A percentile compares a stretch with the other conserved stretches of the same genome.
Evolutionary conservation across 2,113 vertebrate genomes (phyloP).

Genomic region (Dipodomys spectabilis): DNA sequence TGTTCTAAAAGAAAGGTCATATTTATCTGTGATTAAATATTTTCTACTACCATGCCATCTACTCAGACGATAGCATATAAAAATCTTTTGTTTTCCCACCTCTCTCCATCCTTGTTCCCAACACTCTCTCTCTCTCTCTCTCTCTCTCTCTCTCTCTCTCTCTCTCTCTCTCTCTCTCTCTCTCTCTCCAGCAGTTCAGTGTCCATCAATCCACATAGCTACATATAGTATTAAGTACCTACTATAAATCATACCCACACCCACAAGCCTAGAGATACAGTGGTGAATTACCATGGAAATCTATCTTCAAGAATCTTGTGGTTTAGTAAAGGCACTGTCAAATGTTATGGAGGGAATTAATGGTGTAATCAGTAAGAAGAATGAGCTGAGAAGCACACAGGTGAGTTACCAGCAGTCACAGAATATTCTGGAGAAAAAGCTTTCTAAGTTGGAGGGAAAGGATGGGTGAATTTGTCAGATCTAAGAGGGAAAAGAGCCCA

Average conservation of each 20-base stretch:
- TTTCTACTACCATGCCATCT: not conserved
- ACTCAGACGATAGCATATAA: not conserved
- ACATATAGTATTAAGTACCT: too few relatives aligned
- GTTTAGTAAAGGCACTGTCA: not conserved
- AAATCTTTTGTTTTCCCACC: not conserved
- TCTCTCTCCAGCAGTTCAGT: not conserved
- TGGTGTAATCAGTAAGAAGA: not conserved
- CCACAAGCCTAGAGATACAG: not conserved
- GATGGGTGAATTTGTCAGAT: not conserved
- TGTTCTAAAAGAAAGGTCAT: not conserved
- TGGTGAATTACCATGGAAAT: not conserved
- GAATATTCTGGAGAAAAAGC: not conserved
- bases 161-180: too few relatives aligned
- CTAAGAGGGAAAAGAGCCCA: not conserved
- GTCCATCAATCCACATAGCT: not conserved
- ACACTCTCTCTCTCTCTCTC: too few relatives aligned
- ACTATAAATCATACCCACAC: not conserved
- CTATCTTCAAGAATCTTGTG: not conserved
- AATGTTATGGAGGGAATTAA: not conserved
- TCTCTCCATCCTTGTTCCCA: too few relatives aligned
- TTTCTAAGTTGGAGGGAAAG: not conserved
- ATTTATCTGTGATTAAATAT: conserved; percentile 14
- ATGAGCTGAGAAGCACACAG: not conserved
- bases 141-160: too few relatives aligned
- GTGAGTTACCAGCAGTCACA: not conserved